Base-by-base conservation (phyloP, 1,140 invertebrate genomes). In the Ladona fulva region DNA sequence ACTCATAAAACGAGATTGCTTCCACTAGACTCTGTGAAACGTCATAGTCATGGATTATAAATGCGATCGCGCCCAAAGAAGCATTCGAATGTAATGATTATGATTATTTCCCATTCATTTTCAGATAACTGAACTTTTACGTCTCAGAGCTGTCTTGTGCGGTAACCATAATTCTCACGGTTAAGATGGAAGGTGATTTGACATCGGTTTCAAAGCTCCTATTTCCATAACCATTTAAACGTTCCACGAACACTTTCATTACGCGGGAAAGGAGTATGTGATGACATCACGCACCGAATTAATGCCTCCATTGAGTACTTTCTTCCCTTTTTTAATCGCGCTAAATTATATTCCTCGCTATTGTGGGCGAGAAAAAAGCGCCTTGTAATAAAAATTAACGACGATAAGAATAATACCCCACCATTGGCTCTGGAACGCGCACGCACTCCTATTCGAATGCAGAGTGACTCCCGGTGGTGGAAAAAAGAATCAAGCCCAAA, bases 211-310 rank as follows among this genome's bases (percentile, higher is more conserved):
- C 29, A 37, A 37, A 37, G 29, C 29, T 22, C 12, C 3, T 12
- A 66, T 66, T 22, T 66, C 52, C 52, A 66, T 66, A 66, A 22
- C 52, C n/a, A 66, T 66, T 66, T 66, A 66, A 66, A 66, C 52
- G 52, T 66, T 66, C n/a, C 52, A 12, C 1, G n/a, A 16, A 66
- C 14, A 12, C n/a, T 66, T 16, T 66, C 14, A 22, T 66, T 16
- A 16, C 52, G 3, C n/a, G 52, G 52, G 12, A 8, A 37, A 37
- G 29, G 1, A 37, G 29, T 6, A 22, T 66, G 52, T 12, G 3
- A 66, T 66, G 52, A 66, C 52, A 12, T 66, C 52, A 66, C 52
- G 52, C 3, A 66, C 14, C n/a, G 5, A 19, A 52, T 52, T 52
- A 52, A 52, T 11, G 10, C 19, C 44, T 19, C 44, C 44, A 19